Conservation (phyloP, 2,888 invertebrate species). For the Abrostola tripartita region DNA sequence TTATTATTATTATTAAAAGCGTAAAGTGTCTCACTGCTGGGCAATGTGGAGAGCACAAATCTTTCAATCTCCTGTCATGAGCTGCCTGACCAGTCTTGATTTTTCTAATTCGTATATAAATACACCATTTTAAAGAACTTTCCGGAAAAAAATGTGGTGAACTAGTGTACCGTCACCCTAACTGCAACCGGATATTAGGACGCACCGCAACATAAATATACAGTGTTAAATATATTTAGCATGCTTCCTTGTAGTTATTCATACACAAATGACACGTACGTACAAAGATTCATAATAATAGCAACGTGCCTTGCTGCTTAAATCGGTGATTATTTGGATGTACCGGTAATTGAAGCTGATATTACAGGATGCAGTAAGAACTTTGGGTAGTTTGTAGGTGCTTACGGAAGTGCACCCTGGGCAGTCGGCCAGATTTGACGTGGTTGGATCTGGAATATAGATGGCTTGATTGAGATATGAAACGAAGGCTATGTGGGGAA, state of each 20-base stretch:
- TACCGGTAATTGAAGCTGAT: neutral
- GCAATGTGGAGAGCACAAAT: too few species aligned
- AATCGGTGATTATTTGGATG: constrained; percentile 5
- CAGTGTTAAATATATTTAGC: constrained; percentile 33
- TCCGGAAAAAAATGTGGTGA: neutral
- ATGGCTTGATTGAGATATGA: too few species aligned
- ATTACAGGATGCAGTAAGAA: neutral
- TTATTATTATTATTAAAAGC: too few species aligned
- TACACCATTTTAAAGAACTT: too few species aligned
- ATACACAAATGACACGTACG: constrained; percentile 37
- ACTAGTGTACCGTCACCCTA: constrained; percentile 3
- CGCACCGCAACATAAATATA: constrained; percentile 20
- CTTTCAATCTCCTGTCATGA: too few species aligned
- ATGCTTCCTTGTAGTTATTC: constrained; percentile 31
- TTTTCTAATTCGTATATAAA: too few species aligned
- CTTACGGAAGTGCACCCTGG: too few species aligned
- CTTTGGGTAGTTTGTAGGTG: neutral
- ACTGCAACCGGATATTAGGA: constrained; percentile 32
- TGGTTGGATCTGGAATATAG: too few species aligned
- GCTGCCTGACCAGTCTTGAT: too few species aligned
- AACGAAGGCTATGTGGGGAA: too few species aligned
- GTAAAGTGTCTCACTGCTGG: too few species aligned
- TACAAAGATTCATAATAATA: constrained; percentile 14
- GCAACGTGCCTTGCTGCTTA: constrained; percentile 20
- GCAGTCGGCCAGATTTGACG: too few species aligned